Conservation (phyloP, 2,113 vertebrate species). For the Myanophis thanlyinensis region DNA sequence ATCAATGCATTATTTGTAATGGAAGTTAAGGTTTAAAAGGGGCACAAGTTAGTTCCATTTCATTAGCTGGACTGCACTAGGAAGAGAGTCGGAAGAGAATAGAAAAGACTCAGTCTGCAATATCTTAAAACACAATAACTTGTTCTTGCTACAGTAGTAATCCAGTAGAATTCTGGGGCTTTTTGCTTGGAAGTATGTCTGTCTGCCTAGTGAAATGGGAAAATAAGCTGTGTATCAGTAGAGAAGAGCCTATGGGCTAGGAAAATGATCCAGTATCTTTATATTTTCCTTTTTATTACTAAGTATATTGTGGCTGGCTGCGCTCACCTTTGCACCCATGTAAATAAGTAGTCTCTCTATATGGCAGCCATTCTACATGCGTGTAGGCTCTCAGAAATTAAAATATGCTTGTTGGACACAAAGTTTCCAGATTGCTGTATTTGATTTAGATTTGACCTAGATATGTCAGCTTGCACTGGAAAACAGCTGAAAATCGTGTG, state of each 20-base stretch:
- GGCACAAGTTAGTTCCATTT: background rate
- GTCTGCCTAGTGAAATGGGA: background rate
- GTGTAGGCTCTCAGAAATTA: background rate
- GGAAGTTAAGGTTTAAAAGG: conserved; percentile 2
- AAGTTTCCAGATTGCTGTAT: background rate
- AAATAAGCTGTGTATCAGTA: background rate
- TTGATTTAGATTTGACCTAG: background rate
- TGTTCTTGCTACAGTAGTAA: background rate
- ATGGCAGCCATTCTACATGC: background rate
- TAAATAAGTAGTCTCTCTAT: background rate
- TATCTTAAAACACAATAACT: background rate
- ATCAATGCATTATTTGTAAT: conserved; percentile 15
- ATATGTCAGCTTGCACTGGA: background rate
- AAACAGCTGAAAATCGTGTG: background rate
- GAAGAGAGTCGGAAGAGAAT: background rate
- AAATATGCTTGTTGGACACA: background rate
- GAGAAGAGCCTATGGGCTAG: background rate
- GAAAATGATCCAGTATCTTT: background rate
- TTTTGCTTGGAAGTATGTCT: background rate
- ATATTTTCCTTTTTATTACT: background rate
- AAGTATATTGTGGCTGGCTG: background rate
- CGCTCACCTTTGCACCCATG: background rate
- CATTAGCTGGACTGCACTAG: background rate
- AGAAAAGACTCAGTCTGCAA: fast-evolving
- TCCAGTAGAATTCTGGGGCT: background rate